Conservation (phyloP, 1,140 invertebrate species). For the Papilio polytes region DNA sequence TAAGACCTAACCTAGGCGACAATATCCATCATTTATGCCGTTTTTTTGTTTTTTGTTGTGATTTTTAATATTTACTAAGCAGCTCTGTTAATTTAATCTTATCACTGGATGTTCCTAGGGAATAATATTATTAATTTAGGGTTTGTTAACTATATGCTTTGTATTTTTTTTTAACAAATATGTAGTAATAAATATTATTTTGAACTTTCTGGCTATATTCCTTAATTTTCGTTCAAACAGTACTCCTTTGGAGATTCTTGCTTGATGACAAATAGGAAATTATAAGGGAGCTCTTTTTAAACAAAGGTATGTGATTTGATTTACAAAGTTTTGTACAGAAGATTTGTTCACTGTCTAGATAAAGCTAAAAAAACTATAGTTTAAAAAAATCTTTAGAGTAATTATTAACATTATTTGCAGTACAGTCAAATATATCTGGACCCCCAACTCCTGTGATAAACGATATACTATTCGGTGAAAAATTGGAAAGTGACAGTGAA, state of each 20-base stretch:
- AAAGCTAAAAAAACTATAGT: background rate
- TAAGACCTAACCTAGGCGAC: too few relatives aligned
- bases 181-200: background rate
- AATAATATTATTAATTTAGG: too few relatives aligned
- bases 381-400: background rate
- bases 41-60: too few relatives aligned
- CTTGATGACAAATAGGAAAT: background rate
- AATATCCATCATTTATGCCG: too few relatives aligned
- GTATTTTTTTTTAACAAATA: too few relatives aligned
- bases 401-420: conserved; percentile 45
- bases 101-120: too few relatives aligned
- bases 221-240: background rate
- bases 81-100: too few relatives aligned
- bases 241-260: background rate
- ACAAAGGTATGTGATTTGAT: background rate
- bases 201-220: background rate
- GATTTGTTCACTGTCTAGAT: too few relatives aligned
- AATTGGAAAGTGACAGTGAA: conserved; percentile 44
- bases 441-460: conserved; percentile 67
- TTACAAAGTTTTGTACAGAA: too few relatives aligned
- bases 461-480: conserved; percentile 70
- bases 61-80: too few relatives aligned
- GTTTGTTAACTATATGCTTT: too few relatives aligned
- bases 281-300: background rate
- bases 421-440: conserved; percentile 48